phyloP scores from a whole-genome alignment of 2,113 vertebrate species.

The Tachuris rubrigastra region DNA sequence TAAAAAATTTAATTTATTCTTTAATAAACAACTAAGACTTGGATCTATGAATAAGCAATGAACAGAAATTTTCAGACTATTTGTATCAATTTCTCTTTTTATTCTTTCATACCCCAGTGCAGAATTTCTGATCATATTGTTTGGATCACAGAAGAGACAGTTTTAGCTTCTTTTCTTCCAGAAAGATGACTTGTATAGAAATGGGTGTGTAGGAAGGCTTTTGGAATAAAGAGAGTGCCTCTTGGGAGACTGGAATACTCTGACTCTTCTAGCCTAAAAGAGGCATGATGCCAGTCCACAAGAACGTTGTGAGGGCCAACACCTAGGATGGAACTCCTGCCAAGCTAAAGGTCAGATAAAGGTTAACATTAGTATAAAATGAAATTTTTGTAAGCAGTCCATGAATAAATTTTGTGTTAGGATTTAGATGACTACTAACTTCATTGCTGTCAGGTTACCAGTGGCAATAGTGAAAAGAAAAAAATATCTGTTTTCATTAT shows the following conservation, averaged over 20 bases:
- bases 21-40: background rate
- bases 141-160: background rate
- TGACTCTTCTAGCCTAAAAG: background rate
- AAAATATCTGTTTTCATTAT: background rate
- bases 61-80: background rate
- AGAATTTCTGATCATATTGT: background rate
- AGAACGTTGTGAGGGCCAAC: background rate
- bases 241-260: background rate
- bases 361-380: background rate
- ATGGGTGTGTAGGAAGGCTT: background rate
- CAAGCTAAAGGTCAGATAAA: background rate
- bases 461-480: background rate
- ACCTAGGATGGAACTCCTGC: background rate
- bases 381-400: background rate
- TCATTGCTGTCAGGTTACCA: background rate
- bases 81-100: background rate
- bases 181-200: background rate
- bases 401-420: background rate
- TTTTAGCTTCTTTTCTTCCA: background rate
- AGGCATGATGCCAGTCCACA: fast-evolving
- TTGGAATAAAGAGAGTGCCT: background rate
- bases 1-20: background rate
- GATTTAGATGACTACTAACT: background rate
- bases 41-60: background rate
- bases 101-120: background rate